Percentiles rank a stretch among this genome's conserved stretches.
phyloP scores from a whole-genome alignment of 2,888 invertebrate species.

The Herminia tarsipennalis region DNA sequence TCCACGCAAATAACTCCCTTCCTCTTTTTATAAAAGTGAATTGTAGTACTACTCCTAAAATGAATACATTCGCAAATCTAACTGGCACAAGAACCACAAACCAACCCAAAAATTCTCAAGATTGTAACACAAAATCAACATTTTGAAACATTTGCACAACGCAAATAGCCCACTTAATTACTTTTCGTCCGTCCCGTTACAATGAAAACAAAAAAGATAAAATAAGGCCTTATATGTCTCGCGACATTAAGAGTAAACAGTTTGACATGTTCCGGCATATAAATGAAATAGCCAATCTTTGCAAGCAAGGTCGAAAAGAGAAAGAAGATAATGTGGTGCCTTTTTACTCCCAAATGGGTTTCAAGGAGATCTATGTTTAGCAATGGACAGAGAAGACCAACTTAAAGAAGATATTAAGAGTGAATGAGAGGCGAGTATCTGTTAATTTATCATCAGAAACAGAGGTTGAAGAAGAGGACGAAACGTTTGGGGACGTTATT shows the following conservation, averaged over 20 bases:
- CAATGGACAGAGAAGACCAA: too few relatives aligned
- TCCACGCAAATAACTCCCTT: too few relatives aligned
- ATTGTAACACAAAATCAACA: neutral
- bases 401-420: too few relatives aligned
- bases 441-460: too few relatives aligned
- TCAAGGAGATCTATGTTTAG: too few relatives aligned
- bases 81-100: neutral
- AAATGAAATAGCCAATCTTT: neutral
- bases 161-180: neutral
- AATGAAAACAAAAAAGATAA: neutral
- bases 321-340: neutral
- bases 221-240: neutral
- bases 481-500: too few relatives aligned
- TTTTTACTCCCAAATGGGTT: too few relatives aligned
- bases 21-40: too few relatives aligned
- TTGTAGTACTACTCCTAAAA: too few relatives aligned
- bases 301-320: constrained; percentile 4
- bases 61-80: too few relatives aligned
- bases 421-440: too few relatives aligned
- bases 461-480: too few relatives aligned
- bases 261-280: constrained; percentile 6
- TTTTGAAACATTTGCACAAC: constrained; percentile 4
- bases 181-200: neutral
- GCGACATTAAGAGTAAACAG: constrained; percentile 1
- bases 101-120: neutral